A percentile compares a stretch with the other conserved stretches of the same genome.
phyloP scores from a whole-genome alignment of 2,797 vertebrate genomes.

The Micromesistius poutassou region DNA sequence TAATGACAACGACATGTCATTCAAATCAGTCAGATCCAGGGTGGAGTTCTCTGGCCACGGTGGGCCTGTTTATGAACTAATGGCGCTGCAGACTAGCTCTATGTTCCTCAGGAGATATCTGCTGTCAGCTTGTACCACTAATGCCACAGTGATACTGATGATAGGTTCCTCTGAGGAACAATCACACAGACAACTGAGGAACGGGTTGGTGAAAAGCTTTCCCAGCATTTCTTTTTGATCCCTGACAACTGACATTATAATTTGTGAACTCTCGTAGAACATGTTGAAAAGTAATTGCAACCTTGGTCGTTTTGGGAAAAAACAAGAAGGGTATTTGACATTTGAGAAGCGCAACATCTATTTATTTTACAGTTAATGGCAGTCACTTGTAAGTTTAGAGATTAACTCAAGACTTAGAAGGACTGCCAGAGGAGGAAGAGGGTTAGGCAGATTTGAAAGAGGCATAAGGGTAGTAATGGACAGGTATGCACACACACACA shows the following conservation, averaged over 20 bases:
- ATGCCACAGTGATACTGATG: constrained; percentile 33
- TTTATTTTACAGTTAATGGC: not conserved
- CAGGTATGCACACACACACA: constrained; percentile 24
- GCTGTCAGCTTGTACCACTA: constrained; percentile 26
- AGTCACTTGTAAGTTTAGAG: not conserved
- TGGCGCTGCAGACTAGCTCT: constrained; percentile 5
- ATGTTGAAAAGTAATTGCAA: not conserved
- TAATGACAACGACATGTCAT: not conserved
- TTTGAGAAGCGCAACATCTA: not conserved
- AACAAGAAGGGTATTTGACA: not conserved
- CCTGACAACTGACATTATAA: not conserved
- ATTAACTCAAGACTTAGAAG: not conserved
- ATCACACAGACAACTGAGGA: constrained; percentile 27
- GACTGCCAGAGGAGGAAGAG: not conserved
- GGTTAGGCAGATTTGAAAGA: constrained; percentile 18
- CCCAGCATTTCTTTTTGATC: not conserved
- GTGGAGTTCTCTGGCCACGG: not conserved
- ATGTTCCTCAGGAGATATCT: constrained; percentile 16
- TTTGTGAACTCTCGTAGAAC: not conserved
- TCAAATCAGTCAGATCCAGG: not conserved
- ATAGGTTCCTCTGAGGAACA: constrained; percentile 15
- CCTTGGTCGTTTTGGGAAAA: not conserved
- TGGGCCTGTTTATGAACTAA: not conserved
- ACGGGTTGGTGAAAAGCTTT: constrained; percentile 4
- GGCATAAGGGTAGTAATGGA: constrained; percentile 13